Evolutionary conservation across 2,888 invertebrate genomes (phyloP).

Genomic region (Lepidocyrtinus sp.): DNA sequence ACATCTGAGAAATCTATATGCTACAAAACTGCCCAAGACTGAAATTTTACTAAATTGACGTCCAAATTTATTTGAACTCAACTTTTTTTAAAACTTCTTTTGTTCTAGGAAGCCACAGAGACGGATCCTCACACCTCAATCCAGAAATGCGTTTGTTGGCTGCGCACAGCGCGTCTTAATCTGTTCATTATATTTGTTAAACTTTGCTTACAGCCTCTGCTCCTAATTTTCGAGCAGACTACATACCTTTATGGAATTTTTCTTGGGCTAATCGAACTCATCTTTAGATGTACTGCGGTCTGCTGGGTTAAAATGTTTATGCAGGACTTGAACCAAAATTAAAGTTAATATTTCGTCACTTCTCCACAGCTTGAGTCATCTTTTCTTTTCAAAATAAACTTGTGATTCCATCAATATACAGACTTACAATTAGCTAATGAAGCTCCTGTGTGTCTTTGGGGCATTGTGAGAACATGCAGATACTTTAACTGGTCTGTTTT

Average conservation of each 20-base stretch:
- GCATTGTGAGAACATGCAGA: too few relatives aligned
- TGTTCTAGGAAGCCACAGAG: slow-evolving; percentile 61
- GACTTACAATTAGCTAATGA: too few relatives aligned
- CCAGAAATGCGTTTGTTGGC: slow-evolving; percentile 65
- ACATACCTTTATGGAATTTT: slow-evolving; percentile 46
- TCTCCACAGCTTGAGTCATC: too few relatives aligned
- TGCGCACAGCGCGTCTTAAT: slow-evolving; percentile 57
- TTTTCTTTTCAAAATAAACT: too few relatives aligned
- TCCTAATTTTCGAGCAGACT: slow-evolving; percentile 38
- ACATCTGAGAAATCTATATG: too few relatives aligned
- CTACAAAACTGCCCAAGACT: too few relatives aligned
- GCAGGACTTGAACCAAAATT: slow-evolving; percentile 48
- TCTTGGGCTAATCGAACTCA: slow-evolving; percentile 52
- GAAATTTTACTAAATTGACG: too few relatives aligned
- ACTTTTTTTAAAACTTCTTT: slow-evolving; percentile 20
- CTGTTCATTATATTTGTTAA: slow-evolving; percentile 58
- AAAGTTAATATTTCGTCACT: neutral
- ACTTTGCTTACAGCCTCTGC: slow-evolving; percentile 53
- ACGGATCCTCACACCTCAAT: slow-evolving; percentile 64
- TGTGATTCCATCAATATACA: too few relatives aligned
- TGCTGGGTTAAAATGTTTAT: slow-evolving; percentile 61
- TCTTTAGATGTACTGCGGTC: slow-evolving; percentile 59
- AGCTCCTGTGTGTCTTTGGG: too few relatives aligned
- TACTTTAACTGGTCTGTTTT: too few relatives aligned
- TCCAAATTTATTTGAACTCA: too few relatives aligned